Conservation (phyloP, 2,888 invertebrate species). For the Ormyrus nitidulus region DNA sequence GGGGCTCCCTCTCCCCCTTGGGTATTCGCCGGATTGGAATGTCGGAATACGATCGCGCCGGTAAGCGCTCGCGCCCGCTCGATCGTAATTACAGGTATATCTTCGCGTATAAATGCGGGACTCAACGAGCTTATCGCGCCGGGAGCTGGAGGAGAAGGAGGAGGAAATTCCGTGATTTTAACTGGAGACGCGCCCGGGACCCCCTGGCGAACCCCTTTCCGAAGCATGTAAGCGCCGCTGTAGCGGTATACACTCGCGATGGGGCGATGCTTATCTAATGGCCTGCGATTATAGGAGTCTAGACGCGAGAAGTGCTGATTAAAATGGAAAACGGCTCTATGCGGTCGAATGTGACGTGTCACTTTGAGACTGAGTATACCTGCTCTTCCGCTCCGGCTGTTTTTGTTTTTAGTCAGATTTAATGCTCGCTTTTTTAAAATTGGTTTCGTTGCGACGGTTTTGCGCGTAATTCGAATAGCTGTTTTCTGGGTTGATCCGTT, state of each 20-base stretch:
- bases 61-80: slow-evolving; percentile 16
- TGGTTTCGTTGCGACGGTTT: not conserved
- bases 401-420: not conserved
- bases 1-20: not conserved
- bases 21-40: slow-evolving; percentile 46
- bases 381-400: not conserved
- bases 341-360: slow-evolving; percentile 1
- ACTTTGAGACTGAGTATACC: not conserved
- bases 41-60: slow-evolving; percentile 47
- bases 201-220: not conserved
- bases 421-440: not conserved
- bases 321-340: slow-evolving; percentile 22
- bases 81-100: slow-evolving; percentile 55
- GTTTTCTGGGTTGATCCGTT: too few species aligned
- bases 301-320: slow-evolving; percentile 43
- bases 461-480: too few species aligned
- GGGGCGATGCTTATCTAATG: slow-evolving; percentile 45
- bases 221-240: not conserved
- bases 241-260: not conserved
- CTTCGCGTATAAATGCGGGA: slow-evolving; percentile 50
- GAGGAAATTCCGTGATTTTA: slow-evolving; percentile 22
- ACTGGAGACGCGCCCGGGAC: not conserved
- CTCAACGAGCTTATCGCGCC: slow-evolving; percentile 42
- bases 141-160: not conserved
- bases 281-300: slow-evolving; percentile 34